Conservation (phyloP, 37 sponge, comb jelly and placozoan species). For the Theonella swinhoei region DNA sequence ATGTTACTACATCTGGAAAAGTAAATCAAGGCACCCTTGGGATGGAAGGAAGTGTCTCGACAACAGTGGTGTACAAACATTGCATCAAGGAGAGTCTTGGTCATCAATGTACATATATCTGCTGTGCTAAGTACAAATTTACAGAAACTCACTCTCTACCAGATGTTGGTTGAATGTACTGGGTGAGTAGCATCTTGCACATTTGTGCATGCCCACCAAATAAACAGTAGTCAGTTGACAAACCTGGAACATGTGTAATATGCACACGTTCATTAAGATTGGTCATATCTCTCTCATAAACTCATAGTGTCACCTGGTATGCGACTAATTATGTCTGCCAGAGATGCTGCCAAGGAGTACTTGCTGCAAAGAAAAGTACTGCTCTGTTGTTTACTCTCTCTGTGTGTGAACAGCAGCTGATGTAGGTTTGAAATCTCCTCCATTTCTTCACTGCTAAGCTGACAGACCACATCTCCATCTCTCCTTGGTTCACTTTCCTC, state of each 20-base stretch:
- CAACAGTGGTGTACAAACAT: not conserved
- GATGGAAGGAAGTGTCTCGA: no score
- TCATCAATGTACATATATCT: not conserved
- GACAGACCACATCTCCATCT: not conserved
- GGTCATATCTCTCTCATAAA: no score
- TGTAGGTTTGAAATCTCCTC: not conserved
- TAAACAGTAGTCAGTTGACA: not conserved
- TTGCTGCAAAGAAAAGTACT: no score
- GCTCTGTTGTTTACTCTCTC: no score
- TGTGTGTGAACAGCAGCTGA: not conserved
- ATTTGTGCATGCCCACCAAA: not conserved
- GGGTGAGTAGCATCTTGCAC: not conserved
- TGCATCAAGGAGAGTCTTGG: not conserved
- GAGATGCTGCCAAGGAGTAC: not conserved
- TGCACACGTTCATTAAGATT: no score
- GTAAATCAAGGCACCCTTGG: no score
- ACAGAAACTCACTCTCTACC: no score
- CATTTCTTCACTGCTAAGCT: slow-evolving; percentile 8
- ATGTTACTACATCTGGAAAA: slow-evolving; percentile 43
- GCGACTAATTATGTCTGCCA: not conserved
- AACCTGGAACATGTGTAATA: not conserved
- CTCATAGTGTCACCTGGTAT: not conserved
- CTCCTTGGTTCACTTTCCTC: not conserved
- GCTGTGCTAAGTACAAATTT: not conserved
- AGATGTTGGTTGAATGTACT: not conserved